A percentile compares a stretch with the other conserved stretches of the same genome.
Evolutionary conservation across 2,888 invertebrate species (phyloP).

Genomic region (Agrotis segetum): DNA sequence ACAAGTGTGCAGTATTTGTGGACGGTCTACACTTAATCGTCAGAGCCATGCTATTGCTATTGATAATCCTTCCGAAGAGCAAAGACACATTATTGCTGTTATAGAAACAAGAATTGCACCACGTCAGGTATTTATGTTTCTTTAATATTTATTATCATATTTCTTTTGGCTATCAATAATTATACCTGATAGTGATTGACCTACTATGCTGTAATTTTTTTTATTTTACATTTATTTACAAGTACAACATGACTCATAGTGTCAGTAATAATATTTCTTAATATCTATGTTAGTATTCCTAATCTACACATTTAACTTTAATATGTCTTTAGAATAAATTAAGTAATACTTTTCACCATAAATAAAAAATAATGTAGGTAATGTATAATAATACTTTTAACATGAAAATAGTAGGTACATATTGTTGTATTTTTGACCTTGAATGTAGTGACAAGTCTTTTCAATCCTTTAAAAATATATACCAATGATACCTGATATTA

Average conservation of each 20-base stretch:
- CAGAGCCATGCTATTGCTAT: slow-evolving; percentile 22
- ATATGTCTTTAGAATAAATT: no score
- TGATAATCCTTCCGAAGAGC: slow-evolving; percentile 39
- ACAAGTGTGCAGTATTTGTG: slow-evolving; percentile 33
- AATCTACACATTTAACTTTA: no score
- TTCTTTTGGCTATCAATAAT: slow-evolving; percentile 2
- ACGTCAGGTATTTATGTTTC: slow-evolving; percentile 32
- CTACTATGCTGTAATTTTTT: not conserved
- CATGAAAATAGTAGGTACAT: slow-evolving; percentile 13
- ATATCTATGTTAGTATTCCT: no score
- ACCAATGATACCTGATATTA: slow-evolving; percentile 4
- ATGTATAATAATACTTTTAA: slow-evolving; percentile 7
- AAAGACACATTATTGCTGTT: slow-evolving; percentile 30
- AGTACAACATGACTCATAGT: no score
- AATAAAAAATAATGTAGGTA: not conserved
- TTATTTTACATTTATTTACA: no score
- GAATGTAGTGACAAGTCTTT: slow-evolving; percentile 4
- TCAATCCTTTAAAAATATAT: not conserved
- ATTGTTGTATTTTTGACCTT: slow-evolving; percentile 3
- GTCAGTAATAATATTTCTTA: no score
- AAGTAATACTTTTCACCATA: not conserved
- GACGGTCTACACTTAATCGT: slow-evolving; percentile 24
- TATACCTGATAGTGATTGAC: slow-evolving; percentile 10
- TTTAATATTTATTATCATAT: slow-evolving; percentile 19
- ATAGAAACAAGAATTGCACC: slow-evolving; percentile 32